Base-by-base conservation (phyloP, 2,888 invertebrate species). In the Liodrosophila aerea region DNA sequence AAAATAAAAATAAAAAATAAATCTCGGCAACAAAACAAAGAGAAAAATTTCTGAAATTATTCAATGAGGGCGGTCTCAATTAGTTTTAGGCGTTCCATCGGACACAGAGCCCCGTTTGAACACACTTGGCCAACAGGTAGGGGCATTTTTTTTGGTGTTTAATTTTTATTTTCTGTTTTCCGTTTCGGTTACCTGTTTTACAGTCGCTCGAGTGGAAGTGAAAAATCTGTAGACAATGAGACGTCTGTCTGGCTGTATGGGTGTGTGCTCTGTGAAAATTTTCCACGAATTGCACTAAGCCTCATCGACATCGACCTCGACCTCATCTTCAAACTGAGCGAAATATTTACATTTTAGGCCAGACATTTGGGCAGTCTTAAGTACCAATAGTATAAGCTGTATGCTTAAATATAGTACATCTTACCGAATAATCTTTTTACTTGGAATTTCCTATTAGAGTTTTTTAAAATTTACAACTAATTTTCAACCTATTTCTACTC, bases 31-130 rank as follows among this genome's bases (percentile, higher is more conserved):
- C 49, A 62, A 69, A 53, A 73, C 65, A 65, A 64, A 58, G 43
- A 51, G 64, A 52, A 64, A 63, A 53, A 63, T 64, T 58, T 64
- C 50, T n/a, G 46, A 78, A 78, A 83, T 85, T 78, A 81, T 83
- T 80, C 86, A 82, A 76, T 84, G 78, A 86, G 85, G 86, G 83
- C 85, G 83, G 83, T 86, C 86, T 86, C 83, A 85, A 86, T 83
- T 83, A 86, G 86, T 82, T 84, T 84, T 82, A 72, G 86, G 64
- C 71, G 53, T 70, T 73, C 53, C 65, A 36, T 22, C 16, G 40
- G 31, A 58, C 49, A 11, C 39, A 51, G 61, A 7, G 13, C 7
- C 49, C 65, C 40, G 52, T 37, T 67, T 43, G 31, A 45, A 45
- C 50, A 51, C 34, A 18, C 30, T 39, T 15, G 34, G 16, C n/a